These are phyloP conservation scores for Sthenelais limicola DNA, from an alignment of 2,888 invertebrate genomes.

Conservation along the genomic window DNA sequence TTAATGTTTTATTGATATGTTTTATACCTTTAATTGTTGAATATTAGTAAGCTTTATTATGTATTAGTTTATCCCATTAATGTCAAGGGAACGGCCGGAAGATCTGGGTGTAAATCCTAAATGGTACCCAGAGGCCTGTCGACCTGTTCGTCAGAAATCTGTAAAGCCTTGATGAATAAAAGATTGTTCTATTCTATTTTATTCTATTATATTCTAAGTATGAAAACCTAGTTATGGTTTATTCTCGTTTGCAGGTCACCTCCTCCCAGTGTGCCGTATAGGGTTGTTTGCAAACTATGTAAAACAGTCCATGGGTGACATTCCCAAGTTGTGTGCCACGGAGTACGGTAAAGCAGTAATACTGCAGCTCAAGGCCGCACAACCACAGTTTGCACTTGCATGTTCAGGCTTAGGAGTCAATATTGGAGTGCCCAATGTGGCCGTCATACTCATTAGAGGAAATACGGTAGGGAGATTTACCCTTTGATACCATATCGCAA, in stretches of 20 bases:
- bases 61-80: neutral
- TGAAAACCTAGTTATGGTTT: neutral
- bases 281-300: conserved; percentile 6
- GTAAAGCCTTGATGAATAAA: no score
- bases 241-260: neutral
- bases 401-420: conserved; percentile 11
- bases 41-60: neutral
- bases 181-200: no score
- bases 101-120: no score
- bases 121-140: no score
- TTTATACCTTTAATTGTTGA: no score
- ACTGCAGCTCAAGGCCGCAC: neutral
- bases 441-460: neutral
- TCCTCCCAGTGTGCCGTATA: conserved; percentile 8
- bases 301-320: neutral
- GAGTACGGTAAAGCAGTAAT: conserved; percentile 24
- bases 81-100: no score
- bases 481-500: neutral
- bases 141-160: no score
- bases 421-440: neutral
- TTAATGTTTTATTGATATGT: no score
- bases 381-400: conserved; percentile 20
- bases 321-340: neutral
- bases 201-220: no score
- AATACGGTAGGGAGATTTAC: neutral